Evolutionary conservation across 2,797 vertebrate genomes (phyloP).

Genomic region (Parauchenoglanis punctatus): DNA sequence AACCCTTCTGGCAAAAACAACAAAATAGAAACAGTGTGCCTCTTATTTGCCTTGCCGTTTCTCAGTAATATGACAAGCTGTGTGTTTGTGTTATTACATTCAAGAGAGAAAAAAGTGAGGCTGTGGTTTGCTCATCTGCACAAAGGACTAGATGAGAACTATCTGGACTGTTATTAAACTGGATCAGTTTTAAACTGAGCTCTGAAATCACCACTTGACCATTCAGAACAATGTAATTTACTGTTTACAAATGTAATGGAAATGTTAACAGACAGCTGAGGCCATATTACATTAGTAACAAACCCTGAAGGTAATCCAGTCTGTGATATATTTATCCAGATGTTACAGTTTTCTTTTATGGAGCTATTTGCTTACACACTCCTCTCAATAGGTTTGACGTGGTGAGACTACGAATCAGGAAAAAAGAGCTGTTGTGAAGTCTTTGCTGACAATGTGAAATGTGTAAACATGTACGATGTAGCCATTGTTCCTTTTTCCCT

Average conservation of each 20-base stretch:
- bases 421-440: constrained; percentile 57
- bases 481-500: constrained; percentile 59
- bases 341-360: neutral
- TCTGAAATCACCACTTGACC: neutral
- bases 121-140: neutral
- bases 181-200: neutral
- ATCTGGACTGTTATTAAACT: neutral
- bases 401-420: constrained; percentile 56
- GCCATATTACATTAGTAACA: constrained; percentile 1
- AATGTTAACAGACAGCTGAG: constrained; percentile 1
- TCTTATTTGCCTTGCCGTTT: neutral
- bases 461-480: constrained; percentile 52
- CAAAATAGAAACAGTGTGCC: neutral
- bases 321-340: neutral
- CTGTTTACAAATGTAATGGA: neutral
- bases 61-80: neutral
- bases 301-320: constrained; percentile 2
- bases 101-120: neutral
- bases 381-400: neutral
- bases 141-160: neutral
- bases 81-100: neutral
- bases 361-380: neutral
- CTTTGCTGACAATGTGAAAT: constrained; percentile 58
- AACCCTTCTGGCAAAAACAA: constrained; percentile 2
- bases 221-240: neutral